Evolutionary conservation across 1,140 invertebrate genomes (phyloP).

Genomic region (Drosophila ohnishii): DNA sequence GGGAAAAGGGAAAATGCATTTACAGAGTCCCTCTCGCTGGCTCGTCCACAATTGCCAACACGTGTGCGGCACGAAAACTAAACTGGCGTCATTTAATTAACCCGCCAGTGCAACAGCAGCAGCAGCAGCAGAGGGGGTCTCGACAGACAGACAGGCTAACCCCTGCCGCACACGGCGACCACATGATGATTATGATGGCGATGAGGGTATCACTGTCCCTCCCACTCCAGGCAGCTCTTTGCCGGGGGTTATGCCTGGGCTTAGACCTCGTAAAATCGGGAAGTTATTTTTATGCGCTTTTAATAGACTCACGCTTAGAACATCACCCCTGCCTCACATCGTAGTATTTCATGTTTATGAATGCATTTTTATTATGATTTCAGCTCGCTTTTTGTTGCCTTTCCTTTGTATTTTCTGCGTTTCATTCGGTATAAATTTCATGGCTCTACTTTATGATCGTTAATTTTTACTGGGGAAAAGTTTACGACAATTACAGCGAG

Average conservation of each 20-base stretch:
- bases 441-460: constrained; percentile 64
- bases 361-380: constrained; percentile 80
- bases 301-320: constrained; percentile 77
- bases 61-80: constrained; percentile 68
- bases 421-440: constrained; percentile 59
- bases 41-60: constrained; percentile 64
- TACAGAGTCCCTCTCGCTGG: constrained; percentile 4
- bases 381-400: constrained; percentile 31
- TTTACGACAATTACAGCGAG: constrained; percentile 58
- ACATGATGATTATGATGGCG: constrained; percentile 58
- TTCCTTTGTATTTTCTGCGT: constrained; percentile 43
- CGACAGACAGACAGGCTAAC: background rate
- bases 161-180: constrained; percentile 37
- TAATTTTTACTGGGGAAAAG: constrained; percentile 51
- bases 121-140: constrained; percentile 15
- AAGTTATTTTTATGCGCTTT: constrained; percentile 81
- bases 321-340: constrained; percentile 35
- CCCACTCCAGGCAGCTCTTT: background rate
- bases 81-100: constrained; percentile 79
- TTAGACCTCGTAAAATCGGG: constrained; percentile 66
- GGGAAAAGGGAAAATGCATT: constrained; percentile 17
- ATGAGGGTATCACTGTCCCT: constrained; percentile 48
- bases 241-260: constrained; percentile 40
- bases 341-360: constrained; percentile 81
- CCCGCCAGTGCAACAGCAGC: constrained; percentile 54